Evolutionary conservation across 2,797 vertebrate genomes (phyloP).

Genomic region (Propithecus deckenii): DNA sequence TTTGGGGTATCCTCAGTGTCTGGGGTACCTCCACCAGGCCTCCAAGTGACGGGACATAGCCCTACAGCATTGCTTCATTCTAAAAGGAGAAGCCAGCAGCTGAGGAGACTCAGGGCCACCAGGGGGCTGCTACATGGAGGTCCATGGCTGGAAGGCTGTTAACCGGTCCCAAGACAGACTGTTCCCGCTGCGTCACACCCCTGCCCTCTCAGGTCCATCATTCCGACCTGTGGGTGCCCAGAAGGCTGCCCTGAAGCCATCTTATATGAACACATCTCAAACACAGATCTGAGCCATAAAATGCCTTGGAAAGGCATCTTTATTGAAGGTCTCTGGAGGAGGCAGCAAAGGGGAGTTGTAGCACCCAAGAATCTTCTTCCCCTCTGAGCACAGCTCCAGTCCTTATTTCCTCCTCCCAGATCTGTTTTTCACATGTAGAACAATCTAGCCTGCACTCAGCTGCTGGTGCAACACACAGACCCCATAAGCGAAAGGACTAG

Average conservation of each 20-base stretch:
- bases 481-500: background rate
- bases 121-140: background rate
- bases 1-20: background rate
- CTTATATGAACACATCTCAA: background rate
- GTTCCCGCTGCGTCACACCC: background rate
- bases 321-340: background rate
- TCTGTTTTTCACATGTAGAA: background rate
- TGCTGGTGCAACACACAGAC: background rate
- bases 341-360: background rate
- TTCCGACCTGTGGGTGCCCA: background rate
- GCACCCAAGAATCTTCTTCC: background rate
- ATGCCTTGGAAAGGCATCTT: background rate
- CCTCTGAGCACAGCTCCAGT: background rate
- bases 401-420: background rate
- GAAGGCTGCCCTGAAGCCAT: background rate
- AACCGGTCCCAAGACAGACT: background rate
- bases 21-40: background rate
- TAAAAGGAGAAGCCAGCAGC: background rate
- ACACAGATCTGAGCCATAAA: background rate
- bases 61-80: background rate
- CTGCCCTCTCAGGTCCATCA: background rate
- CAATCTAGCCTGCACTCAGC: background rate
- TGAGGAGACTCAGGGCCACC: background rate
- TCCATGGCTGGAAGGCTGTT: background rate
- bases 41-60: background rate